These are phyloP conservation scores for Sciurus vulgaris DNA, from an alignment of 2,797 vertebrate genomes.

Conservation along the genomic window DNA sequence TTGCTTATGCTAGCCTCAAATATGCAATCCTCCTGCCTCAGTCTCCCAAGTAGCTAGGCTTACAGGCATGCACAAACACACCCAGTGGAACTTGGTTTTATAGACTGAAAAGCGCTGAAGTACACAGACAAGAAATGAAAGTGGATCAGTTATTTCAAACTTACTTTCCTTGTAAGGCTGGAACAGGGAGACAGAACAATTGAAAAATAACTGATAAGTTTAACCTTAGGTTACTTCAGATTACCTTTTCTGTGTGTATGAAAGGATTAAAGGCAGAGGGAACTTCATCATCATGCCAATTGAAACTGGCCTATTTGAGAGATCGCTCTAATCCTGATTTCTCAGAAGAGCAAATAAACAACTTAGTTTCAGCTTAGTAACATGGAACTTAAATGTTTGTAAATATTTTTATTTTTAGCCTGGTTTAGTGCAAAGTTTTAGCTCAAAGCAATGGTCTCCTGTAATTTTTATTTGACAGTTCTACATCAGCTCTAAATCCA, in stretches of 20 bases:
- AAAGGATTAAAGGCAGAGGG: not conserved
- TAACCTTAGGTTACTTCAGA: not conserved
- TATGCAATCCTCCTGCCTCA: too few species aligned
- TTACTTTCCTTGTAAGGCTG: not conserved
- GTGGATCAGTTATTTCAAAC: not conserved
- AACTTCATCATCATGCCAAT: not conserved
- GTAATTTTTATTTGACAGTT: not conserved
- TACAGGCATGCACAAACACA: too few species aligned
- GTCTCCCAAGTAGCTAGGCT: too few species aligned
- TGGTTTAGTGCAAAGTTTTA: not conserved
- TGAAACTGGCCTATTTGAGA: not conserved
- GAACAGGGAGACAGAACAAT: not conserved
- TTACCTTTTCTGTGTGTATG: not conserved
- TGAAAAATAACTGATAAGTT: not conserved
- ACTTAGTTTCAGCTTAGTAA: not conserved
- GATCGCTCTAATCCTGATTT: not conserved
- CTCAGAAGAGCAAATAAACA: not conserved
- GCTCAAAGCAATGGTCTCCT: not conserved
- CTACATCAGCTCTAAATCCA: not conserved
- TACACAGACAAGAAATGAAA: not conserved
- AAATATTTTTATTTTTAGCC: not conserved
- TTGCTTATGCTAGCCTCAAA: too few species aligned
- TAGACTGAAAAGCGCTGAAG: not conserved
- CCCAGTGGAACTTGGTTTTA: not conserved
- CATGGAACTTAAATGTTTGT: not conserved